These are phyloP conservation scores for Mnemiopsis leidyi DNA, from an alignment of 37 sponge, comb jelly and placozoan species.

Conservation along the genomic window DNA sequence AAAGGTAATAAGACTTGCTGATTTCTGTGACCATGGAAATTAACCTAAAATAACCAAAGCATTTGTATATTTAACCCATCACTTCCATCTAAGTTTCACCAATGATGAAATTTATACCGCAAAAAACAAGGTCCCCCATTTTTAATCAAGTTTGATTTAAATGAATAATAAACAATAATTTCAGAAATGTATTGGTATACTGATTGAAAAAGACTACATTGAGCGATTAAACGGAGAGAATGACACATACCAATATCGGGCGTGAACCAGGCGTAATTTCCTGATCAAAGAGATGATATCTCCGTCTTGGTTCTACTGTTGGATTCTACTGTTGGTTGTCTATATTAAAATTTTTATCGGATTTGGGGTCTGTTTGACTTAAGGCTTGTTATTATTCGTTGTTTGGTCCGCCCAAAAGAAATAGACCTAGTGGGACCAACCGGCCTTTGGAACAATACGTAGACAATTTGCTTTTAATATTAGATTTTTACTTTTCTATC, in stretches of 20 bases:
- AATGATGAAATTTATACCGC: no score
- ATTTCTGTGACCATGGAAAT: no score
- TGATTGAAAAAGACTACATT: slow-evolving; percentile 98
- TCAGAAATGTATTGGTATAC: slow-evolving; percentile 94
- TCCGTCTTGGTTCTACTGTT: not conserved
- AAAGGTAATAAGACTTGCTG: slow-evolving; percentile 81
- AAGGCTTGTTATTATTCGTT: not conserved
- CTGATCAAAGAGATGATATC: not conserved
- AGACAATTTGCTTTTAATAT: not conserved
- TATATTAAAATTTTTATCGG: not conserved
- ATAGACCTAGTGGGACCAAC: not conserved
- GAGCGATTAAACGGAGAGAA: slow-evolving; percentile 93
- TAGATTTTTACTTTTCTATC: not conserved
- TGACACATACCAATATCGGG: slow-evolving; percentile 92
- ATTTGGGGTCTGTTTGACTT: not conserved
- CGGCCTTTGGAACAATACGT: not conserved
- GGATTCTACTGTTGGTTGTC: not conserved
- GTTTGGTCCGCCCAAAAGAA: not conserved
- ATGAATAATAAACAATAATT: no score
- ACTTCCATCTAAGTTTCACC: no score
- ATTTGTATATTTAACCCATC: no score
- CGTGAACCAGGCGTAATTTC: slow-evolving; percentile 66
- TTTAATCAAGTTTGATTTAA: no score
- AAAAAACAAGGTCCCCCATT: no score
- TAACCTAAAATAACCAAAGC: no score